Evolutionary conservation across 53 echinoderm and acorn worm species (phyloP), one percentile per base, ranked within the genome.

Genomic region (Zoroaster sp.): DNA sequence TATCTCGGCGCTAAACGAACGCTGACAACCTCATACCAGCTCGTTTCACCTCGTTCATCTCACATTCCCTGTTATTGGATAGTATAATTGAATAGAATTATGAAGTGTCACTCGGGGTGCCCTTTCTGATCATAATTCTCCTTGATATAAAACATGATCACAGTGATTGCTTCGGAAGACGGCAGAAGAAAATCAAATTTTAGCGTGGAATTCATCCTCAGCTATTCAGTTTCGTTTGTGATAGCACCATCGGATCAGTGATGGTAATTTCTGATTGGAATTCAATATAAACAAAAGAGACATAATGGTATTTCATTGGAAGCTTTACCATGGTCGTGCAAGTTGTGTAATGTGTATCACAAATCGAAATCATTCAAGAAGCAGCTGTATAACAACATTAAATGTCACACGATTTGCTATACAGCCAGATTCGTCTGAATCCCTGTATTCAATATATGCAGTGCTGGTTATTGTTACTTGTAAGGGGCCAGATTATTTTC

Each of bases 171-270:
- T 46, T n/a, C 3, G 67, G 17, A 44, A 83, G 66, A 81, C 65
- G 66, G 31, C 9, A 11, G 8, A 12, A 33, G 47, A 69, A 83
- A 83, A 85, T 85, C 70, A 49, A 85, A 85, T 85, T 85, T 69
- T 35, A 33, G 20, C 11, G 17, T 35, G 85, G 70, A 71, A 71
- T 71, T 31, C 70, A 38, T 59, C 63, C 18, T 9, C 18, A 31
- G 70, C 25, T 85, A 85, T 85, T 85, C 49, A 70, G 51, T 85
- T 85, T 85, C 85, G 45, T 1, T 12, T n/a, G 0, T 23, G 70
- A 85, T 51, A 45, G n/a, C n/a, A n/a, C n/a, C n/a, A n/a, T 17
- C 11, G 15, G 69, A 69, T 34, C 7, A 3, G 40, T 40, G 18
- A 9, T 42, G 40, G 35, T 17, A 40, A 42, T 17, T 11, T 73